Evolutionary conservation across 2,888 invertebrate genomes (phyloP).

Genomic region (Luffia ferchaultella): DNA sequence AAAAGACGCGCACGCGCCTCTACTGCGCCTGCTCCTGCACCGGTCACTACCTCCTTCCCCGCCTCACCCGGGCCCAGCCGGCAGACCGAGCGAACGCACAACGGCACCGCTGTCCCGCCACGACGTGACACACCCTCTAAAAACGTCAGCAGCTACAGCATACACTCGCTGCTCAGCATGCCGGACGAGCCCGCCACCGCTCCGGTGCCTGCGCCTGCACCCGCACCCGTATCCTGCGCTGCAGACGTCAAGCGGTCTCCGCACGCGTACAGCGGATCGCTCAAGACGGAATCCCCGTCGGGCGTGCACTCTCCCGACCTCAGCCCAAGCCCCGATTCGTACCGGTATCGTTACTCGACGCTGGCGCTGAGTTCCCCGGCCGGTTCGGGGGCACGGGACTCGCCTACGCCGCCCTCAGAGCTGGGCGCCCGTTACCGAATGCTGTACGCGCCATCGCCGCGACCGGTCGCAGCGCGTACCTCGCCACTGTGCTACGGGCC

Average conservation of each 20-base stretch:
- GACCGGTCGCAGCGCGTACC: conserved; percentile 9
- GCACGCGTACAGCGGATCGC: conserved; percentile 28
- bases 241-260: conserved; percentile 25
- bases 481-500: conserved; percentile 5
- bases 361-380: conserved; percentile 38
- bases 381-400: conserved; percentile 32
- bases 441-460: conserved; percentile 15
- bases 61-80: conserved; percentile 18
- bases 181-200: conserved; percentile 45
- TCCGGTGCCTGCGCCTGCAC: neutral
- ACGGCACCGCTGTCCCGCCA: conserved; percentile 29
- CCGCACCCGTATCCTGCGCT: neutral
- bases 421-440: neutral
- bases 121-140: conserved; percentile 36
- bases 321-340: conserved; percentile 49
- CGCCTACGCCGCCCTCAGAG: conserved; percentile 35
- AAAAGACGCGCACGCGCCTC: conserved; percentile 53
- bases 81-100: conserved; percentile 20
- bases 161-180: conserved; percentile 82
- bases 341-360: conserved; percentile 43
- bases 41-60: conserved; percentile 20
- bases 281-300: conserved; percentile 46
- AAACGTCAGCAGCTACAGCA: conserved; percentile 81
- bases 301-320: conserved; percentile 47
- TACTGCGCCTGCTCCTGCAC: conserved; percentile 19